Conservation (phyloP, 2,888 invertebrate species). For the Hyposoter dolosus region DNA sequence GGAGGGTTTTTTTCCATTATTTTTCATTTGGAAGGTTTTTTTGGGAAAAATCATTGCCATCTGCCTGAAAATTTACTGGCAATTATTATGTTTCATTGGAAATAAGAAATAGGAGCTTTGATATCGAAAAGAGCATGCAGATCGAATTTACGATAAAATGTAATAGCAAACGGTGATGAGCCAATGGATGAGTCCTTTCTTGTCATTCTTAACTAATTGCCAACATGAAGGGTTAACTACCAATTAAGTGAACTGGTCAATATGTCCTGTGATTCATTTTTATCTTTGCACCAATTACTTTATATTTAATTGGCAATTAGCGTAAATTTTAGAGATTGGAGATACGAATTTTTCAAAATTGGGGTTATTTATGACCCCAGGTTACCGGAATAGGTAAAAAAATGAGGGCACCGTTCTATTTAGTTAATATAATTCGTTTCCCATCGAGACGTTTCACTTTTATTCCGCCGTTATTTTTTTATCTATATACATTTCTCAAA, state of each 20-base stretch:
- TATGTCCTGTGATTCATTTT: neutral
- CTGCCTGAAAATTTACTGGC: neutral
- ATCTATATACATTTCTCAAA: neutral
- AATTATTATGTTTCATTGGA: neutral
- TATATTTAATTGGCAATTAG: conserved; percentile 50
- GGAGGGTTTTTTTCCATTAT: neutral
- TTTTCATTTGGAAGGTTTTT: neutral
- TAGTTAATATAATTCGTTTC: neutral
- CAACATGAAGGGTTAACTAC: neutral
- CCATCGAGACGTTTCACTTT: neutral
- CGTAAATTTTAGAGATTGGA: neutral
- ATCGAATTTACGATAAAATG: neutral
- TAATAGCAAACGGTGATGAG: neutral
- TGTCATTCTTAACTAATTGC: neutral
- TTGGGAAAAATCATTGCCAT: neutral
- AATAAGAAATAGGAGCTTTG: neutral
- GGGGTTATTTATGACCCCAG: too few species aligned
- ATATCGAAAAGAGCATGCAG: neutral
- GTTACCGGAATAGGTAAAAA: too few species aligned
- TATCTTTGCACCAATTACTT: conserved; percentile 30
- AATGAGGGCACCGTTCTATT: too few species aligned
- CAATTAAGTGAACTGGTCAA: neutral
- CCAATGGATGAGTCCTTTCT: neutral
- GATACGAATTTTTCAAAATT: neutral
- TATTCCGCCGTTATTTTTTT: too few species aligned